Evolutionary conservation across 2,888 invertebrate species (phyloP), one percentile per base, ranked within the genome.

Genomic region (Lydus trimaculatus): DNA sequence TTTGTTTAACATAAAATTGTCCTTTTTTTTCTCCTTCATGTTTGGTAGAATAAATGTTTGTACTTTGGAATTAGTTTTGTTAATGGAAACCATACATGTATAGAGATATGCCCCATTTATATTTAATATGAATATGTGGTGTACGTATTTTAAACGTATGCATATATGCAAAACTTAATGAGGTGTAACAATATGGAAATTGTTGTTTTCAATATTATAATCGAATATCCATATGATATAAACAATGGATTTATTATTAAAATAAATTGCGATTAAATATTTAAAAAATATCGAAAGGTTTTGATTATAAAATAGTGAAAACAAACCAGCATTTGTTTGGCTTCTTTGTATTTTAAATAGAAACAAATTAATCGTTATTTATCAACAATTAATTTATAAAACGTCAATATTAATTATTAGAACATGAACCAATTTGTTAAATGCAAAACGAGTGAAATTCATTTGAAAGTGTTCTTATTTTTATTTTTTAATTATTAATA

Each of bases 391-490:
- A 43, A 43, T 43, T 43, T 43, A 7, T 43, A 43, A 17, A 43
- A 43, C 17, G 43, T n/a, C 43, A 43, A 43, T 43, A 43, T n/a
- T 43, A 43, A 43, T 43, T n/a, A n/a, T n/a, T 43, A 43, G 43
- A 43, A 43, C 43, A 5, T 43, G 17, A 43, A 43, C n/a, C n/a
- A 17, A n/a, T 39, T 39, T 17, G 43, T 43, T 43, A 7, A n/a
- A 8, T 43, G 17, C 43, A n/a, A 43, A 43, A 43, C 11, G 17
- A 43, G 17, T n/a, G 43, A 17, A 43, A 43, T 43, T 43, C 43
- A 43, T 43, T n/a, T 43, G 43, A 43, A 43, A 43, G 43, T 17
- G 8, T 43, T 39, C 39, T 39, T 15, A 11, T 11, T 33, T 33
- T 11, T 33, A 33, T 33, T n/a, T 28, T 28, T 2, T 28, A 33